Conservation (phyloP, 2,888 invertebrate genomes). For the Sesia apiformis region DNA sequence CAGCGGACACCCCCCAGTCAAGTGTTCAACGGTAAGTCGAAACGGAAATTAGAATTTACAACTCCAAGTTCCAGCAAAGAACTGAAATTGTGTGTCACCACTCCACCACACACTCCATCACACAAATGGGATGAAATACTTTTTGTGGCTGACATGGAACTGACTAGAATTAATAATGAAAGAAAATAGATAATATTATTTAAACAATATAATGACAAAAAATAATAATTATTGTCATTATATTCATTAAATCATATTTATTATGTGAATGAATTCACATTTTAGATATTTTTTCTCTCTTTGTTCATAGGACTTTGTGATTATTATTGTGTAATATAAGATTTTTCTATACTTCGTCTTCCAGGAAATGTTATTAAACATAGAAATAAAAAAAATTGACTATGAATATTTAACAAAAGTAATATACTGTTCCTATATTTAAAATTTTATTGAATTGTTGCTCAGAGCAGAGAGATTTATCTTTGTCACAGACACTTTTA, state of each 20-base stretch:
- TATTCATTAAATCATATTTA: neutral
- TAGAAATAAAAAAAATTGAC: constrained; percentile 17
- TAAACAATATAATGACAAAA: too few relatives aligned
- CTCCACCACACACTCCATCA: constrained; percentile 61
- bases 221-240: neutral
- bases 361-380: constrained; percentile 35
- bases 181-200: neutral
- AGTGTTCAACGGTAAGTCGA: constrained; percentile 52
- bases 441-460: constrained; percentile 50
- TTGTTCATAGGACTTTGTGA: constrained; percentile 35
- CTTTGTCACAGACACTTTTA: constrained; percentile 29
- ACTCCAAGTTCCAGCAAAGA: constrained; percentile 49
- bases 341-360: constrained; percentile 32
- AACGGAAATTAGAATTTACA: constrained; percentile 64
- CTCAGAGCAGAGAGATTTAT: constrained; percentile 39
- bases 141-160: constrained; percentile 74
- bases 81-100: constrained; percentile 45
- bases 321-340: constrained; percentile 10
- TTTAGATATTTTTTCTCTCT: constrained; percentile 2
- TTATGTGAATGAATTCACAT: constrained; percentile 8
- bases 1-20: constrained; percentile 38
- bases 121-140: constrained; percentile 75
- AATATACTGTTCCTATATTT: constrained; percentile 40
- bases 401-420: constrained; percentile 12
- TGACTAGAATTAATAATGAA: constrained; percentile 69